A percentile compares a stretch with the other conserved stretches of the same genome.
phyloP scores from a whole-genome alignment of 2,797 vertebrate species.

The Leucoraja ocellata region DNA sequence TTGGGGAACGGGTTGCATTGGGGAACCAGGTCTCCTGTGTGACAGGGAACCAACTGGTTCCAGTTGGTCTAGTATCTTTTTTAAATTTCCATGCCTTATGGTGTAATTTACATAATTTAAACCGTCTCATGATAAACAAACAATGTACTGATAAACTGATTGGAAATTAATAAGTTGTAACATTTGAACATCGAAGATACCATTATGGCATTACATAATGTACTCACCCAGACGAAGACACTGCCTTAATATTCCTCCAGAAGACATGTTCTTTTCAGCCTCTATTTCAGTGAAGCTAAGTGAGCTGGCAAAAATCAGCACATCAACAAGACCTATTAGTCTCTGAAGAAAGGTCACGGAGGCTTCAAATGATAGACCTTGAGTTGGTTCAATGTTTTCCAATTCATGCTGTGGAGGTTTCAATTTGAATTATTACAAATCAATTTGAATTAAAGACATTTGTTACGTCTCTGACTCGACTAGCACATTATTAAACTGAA shows the following conservation, averaged over 20 bases:
- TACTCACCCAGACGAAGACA: conserved; percentile 85
- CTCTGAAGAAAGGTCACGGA: conserved; percentile 88
- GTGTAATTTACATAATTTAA: not conserved
- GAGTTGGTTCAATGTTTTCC: conserved; percentile 85
- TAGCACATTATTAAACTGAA: not conserved
- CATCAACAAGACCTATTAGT: conserved; percentile 85
- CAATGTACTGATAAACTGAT: not conserved
- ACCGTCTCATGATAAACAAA: not conserved
- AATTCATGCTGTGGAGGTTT: conserved; percentile 73
- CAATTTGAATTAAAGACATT: not conserved
- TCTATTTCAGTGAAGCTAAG: conserved; percentile 95
- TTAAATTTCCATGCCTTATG: not conserved
- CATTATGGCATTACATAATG: conserved; percentile 41
- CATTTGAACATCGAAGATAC: not conserved
- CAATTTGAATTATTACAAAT: conserved; percentile 39
- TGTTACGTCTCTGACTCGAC: not conserved
- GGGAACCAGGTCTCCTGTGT: no score
- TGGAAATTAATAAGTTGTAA: not conserved
- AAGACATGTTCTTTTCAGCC: conserved; percentile 97
- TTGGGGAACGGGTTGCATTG: no score
- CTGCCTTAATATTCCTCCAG: conserved; percentile 87
- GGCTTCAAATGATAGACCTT: conserved; percentile 82
- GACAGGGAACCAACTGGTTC: no score
- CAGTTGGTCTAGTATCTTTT: no score
- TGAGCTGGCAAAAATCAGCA: conserved; percentile 94